Evolutionary conservation across 2,888 invertebrate genomes (phyloP), one percentile per base, ranked within the genome.

Genomic region (Stenchaetothrips biformis): DNA sequence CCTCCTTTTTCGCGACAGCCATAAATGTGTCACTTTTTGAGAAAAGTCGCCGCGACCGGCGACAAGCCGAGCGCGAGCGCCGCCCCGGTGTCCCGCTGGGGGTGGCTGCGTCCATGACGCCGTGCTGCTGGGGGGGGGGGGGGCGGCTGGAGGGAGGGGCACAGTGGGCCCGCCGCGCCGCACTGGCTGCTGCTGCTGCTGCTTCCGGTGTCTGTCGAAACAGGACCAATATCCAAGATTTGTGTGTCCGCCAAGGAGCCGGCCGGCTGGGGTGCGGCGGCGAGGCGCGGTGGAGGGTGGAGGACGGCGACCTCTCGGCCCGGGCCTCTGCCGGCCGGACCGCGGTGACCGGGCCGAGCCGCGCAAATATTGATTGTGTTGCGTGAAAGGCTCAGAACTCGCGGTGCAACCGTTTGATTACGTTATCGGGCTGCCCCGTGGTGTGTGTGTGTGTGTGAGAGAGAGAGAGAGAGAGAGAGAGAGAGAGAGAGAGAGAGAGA

Each of bases 171-270:
- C 37, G 37, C 37, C 37, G 37, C 21, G 67, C n/a, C 53, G 21
- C 67, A 21, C 67, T 67, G 9, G 67, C 67, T 4, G 37, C 37
- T 37, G n/a, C n/a, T n/a, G n/a, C 37, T 37, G 37, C 37, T 21
- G 67, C 21, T 67, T 67, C 67, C 67, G 67, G 67, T n/a, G 21
- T 67, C 67, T 67, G 67, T 67, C 67, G 67, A 18, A n/a, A 67
- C n/a, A 4, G 21, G 67, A 18, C 67, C 67, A 67, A 67, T 67
- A 67, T 67, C 67, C 67, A 21, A 67, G 67, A 67, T 67, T 67
- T 67, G 67, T 67, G 67, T n/a, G 67, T 67, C n/a, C 21, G 67
- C 9, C 53, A 7, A 9, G 67, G 11, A 11, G 67, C 37, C 37
- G 2, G 67, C 25, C n/a, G n/a, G 67, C n/a, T 25, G 7, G 67